phyloP scores from a whole-genome alignment of 2,797 vertebrate species.

The Potorous gilbertii region DNA sequence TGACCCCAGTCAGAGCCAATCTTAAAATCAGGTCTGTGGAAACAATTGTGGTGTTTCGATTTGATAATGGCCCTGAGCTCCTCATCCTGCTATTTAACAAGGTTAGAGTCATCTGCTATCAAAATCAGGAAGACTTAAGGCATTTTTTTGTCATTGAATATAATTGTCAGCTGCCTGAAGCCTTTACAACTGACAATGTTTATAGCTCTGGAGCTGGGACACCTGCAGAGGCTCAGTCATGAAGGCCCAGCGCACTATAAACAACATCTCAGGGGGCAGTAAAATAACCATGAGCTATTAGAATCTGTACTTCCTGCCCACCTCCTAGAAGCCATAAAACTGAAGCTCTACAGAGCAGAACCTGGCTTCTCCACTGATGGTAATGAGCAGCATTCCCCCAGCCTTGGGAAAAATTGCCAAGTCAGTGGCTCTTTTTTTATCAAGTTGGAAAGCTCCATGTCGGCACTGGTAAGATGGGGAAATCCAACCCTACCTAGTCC shows the following conservation, averaged over 20 bases:
- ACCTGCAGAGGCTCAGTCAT: background rate
- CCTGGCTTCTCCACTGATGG: background rate
- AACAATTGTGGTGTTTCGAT: background rate
- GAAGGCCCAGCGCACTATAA: background rate
- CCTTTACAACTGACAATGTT: background rate
- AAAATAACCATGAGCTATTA: background rate
- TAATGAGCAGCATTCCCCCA: background rate
- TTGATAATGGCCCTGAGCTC: background rate
- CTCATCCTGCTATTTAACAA: background rate
- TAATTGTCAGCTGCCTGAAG: background rate
- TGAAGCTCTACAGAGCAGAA: background rate
- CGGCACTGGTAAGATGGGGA: background rate
- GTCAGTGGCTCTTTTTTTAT: background rate
- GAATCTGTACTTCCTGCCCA: background rate
- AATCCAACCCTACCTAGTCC: background rate
- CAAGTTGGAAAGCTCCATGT: background rate
- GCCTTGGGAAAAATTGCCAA: background rate
- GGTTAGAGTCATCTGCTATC: background rate
- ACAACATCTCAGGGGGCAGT: background rate
- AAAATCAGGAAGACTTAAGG: background rate
- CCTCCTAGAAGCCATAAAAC: background rate
- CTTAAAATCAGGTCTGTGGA: background rate
- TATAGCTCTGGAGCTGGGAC: background rate
- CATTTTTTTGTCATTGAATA: background rate
- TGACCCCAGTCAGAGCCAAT: background rate